phyloP scores from a whole-genome alignment of 2,888 invertebrate species.

The Pelosia muscerda region DNA sequence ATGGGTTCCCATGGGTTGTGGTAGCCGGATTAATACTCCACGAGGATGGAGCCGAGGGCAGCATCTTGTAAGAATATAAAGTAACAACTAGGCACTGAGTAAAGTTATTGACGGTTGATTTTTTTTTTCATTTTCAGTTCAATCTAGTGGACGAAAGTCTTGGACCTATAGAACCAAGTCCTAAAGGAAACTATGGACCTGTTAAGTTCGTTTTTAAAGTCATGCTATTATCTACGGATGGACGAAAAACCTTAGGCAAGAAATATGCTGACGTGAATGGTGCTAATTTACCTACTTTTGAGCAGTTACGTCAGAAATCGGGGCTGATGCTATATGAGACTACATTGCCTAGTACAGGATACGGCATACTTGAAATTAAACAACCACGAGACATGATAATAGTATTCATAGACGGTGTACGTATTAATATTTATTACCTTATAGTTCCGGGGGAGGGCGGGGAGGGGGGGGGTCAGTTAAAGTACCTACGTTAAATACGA shows the following conservation, averaged over 20 bases:
- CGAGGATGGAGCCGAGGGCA: too few species aligned
- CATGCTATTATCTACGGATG: constrained; percentile 74
- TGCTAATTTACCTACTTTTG: constrained; percentile 87
- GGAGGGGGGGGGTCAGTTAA: too few species aligned
- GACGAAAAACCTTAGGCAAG: constrained; percentile 69
- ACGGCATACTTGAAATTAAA: constrained; percentile 80
- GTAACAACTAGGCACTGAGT: too few species aligned
- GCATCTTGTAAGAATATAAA: too few species aligned
- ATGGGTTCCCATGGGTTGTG: too few species aligned
- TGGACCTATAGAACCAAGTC: constrained; percentile 85
- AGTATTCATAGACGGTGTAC: constrained; percentile 89
- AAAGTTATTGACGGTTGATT: neutral
- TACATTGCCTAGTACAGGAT: constrained; percentile 59
- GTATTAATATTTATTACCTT: constrained; percentile 39
- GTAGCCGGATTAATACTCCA: too few species aligned
- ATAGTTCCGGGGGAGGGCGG: too few species aligned
- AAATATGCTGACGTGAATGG: constrained; percentile 63
- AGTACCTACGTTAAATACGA: too few species aligned
- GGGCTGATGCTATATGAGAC: constrained; percentile 90
- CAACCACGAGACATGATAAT: constrained; percentile 90
- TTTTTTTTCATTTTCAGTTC: constrained; percentile 72
- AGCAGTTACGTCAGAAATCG: constrained; percentile 86
- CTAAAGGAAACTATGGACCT: constrained; percentile 89
- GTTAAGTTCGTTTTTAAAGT: constrained; percentile 84
- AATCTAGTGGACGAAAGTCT: constrained; percentile 65